phyloP scores from a whole-genome alignment of 1,140 invertebrate genomes.

The Diploscapter pachys region DNA sequence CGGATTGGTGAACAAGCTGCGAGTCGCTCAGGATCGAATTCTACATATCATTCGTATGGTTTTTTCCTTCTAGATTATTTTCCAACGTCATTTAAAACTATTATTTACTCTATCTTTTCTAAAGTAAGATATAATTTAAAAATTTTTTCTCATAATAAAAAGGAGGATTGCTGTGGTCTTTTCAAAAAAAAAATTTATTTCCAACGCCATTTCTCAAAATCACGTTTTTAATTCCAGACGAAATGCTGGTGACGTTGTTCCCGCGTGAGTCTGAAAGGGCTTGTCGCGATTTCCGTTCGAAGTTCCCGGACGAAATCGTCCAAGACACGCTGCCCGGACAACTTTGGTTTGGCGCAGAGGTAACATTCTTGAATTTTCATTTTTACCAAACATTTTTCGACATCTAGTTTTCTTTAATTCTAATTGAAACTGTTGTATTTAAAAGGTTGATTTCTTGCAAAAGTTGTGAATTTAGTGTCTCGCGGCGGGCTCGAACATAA shows the following conservation, averaged over 20 bases:
- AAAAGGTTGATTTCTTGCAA: slow-evolving; percentile 1
- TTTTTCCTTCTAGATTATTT: too few relatives aligned
- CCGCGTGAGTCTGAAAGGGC: slow-evolving; percentile 74
- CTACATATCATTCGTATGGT: slow-evolving; percentile 54
- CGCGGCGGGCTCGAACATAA: slow-evolving; percentile 79
- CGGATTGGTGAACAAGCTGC: slow-evolving; percentile 83
- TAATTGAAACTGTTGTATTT: background rate
- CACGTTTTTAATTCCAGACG: slow-evolving; percentile 72
- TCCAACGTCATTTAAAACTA: too few relatives aligned
- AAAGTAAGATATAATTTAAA: background rate
- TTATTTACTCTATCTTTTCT: too few relatives aligned
- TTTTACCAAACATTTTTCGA: background rate
- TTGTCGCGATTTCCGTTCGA: slow-evolving; percentile 89
- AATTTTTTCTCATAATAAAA: background rate
- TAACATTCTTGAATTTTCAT: background rate
- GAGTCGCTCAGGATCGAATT: slow-evolving; percentile 67
- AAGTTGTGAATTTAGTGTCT: slow-evolving; percentile 55
- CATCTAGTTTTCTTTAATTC: background rate
- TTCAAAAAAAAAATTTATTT: slow-evolving; percentile 20
- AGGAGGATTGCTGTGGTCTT: background rate
- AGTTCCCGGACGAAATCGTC: slow-evolving; percentile 96
- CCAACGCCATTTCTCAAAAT: slow-evolving; percentile 18
- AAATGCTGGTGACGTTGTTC: slow-evolving; percentile 68
- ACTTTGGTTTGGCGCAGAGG: slow-evolving; percentile 97
- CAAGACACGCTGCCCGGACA: slow-evolving; percentile 95